Conservation (phyloP, 2,797 vertebrate genomes). For the Phoeniculus purpureus region DNA sequence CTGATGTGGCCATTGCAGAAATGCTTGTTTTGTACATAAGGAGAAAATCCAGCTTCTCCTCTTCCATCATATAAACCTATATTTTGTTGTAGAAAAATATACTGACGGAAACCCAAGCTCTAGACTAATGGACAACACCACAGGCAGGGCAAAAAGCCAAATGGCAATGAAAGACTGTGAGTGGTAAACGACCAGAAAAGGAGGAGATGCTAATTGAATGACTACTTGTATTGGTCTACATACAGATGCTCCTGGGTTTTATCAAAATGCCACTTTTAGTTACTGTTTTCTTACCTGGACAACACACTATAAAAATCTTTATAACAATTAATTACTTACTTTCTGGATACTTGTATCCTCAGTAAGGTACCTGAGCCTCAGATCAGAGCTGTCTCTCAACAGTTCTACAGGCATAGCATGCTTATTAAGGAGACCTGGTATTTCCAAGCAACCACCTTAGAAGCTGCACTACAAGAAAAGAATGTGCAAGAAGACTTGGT, state of each 20-base stretch:
- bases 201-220: neutral
- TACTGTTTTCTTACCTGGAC: conserved; percentile 1
- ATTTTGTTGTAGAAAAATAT: neutral
- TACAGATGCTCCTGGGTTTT: neutral
- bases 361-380: conserved; percentile 70
- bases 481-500: conserved; percentile 74
- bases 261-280: neutral
- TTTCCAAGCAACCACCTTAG: conserved; percentile 78
- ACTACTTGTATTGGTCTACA: neutral
- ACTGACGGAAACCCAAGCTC: neutral
- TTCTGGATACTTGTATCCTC: conserved; percentile 73
- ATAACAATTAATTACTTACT: conserved; percentile 75
- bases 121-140: neutral
- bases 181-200: neutral
- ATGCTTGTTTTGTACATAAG: neutral
- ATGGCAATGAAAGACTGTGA: neutral
- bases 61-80: neutral
- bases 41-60: neutral
- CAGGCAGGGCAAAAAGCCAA: neutral
- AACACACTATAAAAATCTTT: conserved; percentile 39
- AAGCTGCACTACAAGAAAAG: conserved; percentile 74
- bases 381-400: conserved; percentile 62
- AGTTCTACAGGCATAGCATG: conserved; percentile 74
- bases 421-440: conserved; percentile 76
- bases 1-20: neutral